phyloP scores from a whole-genome alignment of 2,797 vertebrate genomes.

The Neosilurus mollespiculum region DNA sequence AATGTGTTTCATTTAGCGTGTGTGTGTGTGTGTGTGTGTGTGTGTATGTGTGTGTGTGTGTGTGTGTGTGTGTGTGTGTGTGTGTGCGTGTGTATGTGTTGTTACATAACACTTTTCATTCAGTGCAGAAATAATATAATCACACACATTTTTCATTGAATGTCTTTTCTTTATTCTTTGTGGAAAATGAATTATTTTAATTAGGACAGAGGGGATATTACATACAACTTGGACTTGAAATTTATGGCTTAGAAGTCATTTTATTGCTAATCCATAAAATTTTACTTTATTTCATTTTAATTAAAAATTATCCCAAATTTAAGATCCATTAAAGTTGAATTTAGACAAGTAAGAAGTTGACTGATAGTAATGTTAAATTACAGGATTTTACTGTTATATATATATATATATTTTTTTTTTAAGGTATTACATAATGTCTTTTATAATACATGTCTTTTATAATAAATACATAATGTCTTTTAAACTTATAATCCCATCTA shows the following conservation, averaged over 20 bases:
- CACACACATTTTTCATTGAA: not conserved
- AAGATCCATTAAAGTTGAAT: conserved; percentile 11
- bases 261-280: not conserved
- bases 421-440: not conserved
- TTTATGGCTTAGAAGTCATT: not conserved
- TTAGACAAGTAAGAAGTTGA: not conserved
- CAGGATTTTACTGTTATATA: not conserved
- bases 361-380: conserved; percentile 15
- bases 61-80: not conserved
- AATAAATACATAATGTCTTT: not conserved
- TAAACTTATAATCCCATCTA: conserved; percentile 8
- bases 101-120: conserved; percentile 31
- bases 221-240: not conserved
- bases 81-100: not conserved
- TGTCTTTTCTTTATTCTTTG: not conserved
- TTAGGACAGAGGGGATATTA: not conserved
- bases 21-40: not conserved
- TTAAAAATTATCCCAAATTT: too few relatives aligned
- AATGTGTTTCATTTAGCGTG: not conserved
- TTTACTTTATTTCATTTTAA: too few relatives aligned
- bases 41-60: not conserved
- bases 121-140: conserved; percentile 4
- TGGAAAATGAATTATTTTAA: not conserved
- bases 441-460: not conserved
- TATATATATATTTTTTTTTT: conserved; percentile 15